These are phyloP conservation scores for Deroptyus accipitrinus DNA, from an alignment of 2,113 vertebrate genomes.

Conservation along the genomic window DNA sequence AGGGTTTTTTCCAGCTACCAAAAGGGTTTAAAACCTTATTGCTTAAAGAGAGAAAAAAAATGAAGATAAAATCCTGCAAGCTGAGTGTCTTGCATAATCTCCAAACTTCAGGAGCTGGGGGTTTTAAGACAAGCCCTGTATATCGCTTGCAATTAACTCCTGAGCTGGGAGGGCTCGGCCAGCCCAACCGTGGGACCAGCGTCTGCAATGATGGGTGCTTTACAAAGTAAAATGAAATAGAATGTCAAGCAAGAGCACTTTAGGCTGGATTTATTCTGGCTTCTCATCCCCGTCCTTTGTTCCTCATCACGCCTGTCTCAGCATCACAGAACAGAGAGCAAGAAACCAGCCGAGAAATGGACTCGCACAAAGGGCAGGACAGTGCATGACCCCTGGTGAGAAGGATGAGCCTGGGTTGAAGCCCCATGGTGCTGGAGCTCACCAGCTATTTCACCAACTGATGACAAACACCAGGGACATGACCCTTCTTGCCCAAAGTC, in stretches of 20 bases:
- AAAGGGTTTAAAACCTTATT: slow-evolving; percentile 21
- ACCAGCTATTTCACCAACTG: background rate
- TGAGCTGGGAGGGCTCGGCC: background rate
- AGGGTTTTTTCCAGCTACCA: background rate
- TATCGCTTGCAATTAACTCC: background rate
- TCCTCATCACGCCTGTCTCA: fast-evolving
- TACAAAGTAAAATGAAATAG: background rate
- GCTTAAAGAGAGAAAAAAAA: background rate
- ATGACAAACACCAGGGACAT: background rate
- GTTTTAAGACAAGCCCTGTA: slow-evolving; percentile 42
- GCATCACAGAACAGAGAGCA: background rate
- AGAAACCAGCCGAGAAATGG: background rate
- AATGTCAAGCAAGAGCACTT: background rate
- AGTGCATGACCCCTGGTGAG: fast-evolving
- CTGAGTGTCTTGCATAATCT: slow-evolving; percentile 56
- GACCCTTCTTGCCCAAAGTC: background rate
- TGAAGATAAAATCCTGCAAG: background rate
- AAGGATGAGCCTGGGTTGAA: background rate
- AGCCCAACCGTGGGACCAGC: background rate
- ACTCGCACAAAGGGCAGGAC: background rate
- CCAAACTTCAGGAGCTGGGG: slow-evolving; percentile 28
- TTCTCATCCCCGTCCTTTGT: background rate
- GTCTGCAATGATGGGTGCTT: background rate
- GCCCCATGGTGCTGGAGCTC: fast-evolving
- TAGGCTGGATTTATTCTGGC: background rate